Conservation (phyloP, 2,888 invertebrate genomes). For the Drosophila diplacantha region DNA sequence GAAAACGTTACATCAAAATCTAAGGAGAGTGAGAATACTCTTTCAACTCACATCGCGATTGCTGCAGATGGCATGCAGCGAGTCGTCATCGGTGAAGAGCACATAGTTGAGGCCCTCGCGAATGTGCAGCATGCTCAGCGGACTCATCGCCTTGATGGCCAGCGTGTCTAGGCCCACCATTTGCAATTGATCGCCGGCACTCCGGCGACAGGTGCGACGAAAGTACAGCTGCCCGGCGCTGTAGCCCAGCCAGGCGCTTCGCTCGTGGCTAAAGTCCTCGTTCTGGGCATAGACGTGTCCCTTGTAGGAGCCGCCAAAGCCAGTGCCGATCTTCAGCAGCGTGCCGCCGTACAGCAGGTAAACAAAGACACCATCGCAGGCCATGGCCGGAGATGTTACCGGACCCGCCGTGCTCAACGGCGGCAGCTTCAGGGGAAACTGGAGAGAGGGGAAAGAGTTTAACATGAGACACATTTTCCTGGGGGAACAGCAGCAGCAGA, state of each 20-base stretch:
- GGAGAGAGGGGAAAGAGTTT: background rate
- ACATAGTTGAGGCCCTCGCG: constrained; percentile 77
- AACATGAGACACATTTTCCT: too few species aligned
- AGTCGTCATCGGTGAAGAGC: constrained; percentile 87
- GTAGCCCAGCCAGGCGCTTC: constrained; percentile 90
- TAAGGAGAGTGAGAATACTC: background rate
- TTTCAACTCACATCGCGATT: constrained; percentile 84
- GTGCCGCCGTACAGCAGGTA: constrained; percentile 92
- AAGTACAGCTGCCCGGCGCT: constrained; percentile 90
- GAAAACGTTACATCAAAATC: background rate
- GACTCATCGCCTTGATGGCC: constrained; percentile 78
- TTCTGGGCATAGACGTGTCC: constrained; percentile 93
- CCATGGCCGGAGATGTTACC: constrained; percentile 80
- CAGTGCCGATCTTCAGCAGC: constrained; percentile 95
- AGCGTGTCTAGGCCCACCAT: constrained; percentile 79
- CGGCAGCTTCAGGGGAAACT: constrained; percentile 73
- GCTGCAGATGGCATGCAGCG: constrained; percentile 87
- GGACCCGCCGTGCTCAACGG: background rate
- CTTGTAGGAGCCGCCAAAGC: constrained; percentile 93
- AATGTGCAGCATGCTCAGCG: constrained; percentile 73
- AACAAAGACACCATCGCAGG: constrained; percentile 93
- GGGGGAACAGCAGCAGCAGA: accelerated
- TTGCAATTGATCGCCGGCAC: constrained; percentile 77
- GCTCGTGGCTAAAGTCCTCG: constrained; percentile 89
- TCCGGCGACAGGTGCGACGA: constrained; percentile 80